These are phyloP conservation scores for Caiman crocodilus DNA, from an alignment of 2,797 vertebrate species.

Conservation along the genomic window DNA sequence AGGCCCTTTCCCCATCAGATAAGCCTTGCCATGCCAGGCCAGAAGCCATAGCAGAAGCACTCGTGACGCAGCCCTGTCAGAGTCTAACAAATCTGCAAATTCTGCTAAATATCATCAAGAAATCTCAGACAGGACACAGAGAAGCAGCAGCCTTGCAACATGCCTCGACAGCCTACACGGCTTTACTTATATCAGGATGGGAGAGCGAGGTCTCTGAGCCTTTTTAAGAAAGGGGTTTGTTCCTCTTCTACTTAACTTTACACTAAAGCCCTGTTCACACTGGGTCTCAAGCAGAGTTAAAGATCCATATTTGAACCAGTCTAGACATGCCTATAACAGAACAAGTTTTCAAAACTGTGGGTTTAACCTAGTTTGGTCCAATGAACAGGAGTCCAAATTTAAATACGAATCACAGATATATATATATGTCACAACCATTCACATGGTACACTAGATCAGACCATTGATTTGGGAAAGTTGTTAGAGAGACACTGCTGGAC, in stretches of 20 bases:
- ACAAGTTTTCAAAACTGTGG: neutral
- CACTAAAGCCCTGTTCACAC: neutral
- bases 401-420: neutral
- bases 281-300: neutral
- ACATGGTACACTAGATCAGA: neutral
- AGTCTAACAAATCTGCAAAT: too few species aligned
- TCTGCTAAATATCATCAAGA: too few species aligned
- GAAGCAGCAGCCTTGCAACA: neutral
- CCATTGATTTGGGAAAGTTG: neutral
- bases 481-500: neutral
- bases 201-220: neutral
- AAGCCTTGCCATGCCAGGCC: neutral
- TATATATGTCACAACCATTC: neutral
- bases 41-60: too few species aligned
- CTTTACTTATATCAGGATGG: neutral
- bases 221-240: neutral
- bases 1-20: neutral
- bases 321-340: conserved; percentile 7
- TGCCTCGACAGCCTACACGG: conserved; percentile 28
- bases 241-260: neutral
- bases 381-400: conserved; percentile 3
- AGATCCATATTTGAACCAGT: neutral
- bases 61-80: too few species aligned
- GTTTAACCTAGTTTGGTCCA: neutral
- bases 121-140: too few species aligned